Conservation (phyloP, 2,113 vertebrate species). For the Rattus rattus region DNA sequence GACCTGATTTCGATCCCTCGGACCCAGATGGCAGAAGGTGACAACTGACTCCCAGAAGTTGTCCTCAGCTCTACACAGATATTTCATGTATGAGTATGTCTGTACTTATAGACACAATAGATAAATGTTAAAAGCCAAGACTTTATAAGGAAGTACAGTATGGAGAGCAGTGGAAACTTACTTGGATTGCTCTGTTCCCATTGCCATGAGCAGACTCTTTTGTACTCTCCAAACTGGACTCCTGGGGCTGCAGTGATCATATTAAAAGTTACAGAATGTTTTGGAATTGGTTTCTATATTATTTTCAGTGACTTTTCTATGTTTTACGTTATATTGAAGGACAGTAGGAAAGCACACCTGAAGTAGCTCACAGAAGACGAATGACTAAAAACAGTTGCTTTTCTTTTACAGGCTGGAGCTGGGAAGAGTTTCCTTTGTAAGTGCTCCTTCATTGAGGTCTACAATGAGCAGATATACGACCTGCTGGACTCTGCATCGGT, state of each 20-base stretch:
- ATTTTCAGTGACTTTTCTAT: not conserved
- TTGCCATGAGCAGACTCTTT: not conserved
- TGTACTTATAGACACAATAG: too few species aligned
- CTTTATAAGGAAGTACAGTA: not conserved
- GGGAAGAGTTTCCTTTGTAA: conserved; percentile 97
- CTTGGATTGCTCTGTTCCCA: not conserved
- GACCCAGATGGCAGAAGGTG: not conserved
- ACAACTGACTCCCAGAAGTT: not conserved
- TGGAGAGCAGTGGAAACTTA: not conserved
- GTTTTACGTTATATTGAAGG: not conserved
- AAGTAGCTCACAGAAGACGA: not conserved
- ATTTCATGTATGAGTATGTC: not conserved
- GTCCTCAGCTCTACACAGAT: too few species aligned
- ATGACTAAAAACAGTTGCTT: not conserved
- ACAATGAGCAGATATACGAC: conserved; percentile 98
- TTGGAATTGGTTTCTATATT: not conserved
- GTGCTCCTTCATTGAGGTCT: conserved; percentile 98
- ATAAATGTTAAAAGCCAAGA: not conserved
- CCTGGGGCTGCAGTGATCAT: not conserved
- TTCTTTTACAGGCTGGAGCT: conserved; percentile 88
- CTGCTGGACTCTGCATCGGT: conserved; percentile 95
- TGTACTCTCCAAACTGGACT: not conserved
- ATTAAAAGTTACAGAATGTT: not conserved
- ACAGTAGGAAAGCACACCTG: not conserved
- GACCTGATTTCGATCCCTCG: too few species aligned